A percentile compares a stretch with the other conserved stretches of the same genome.
phyloP scores from a whole-genome alignment of 2,797 vertebrate species.

The Lagorchestes hirsutus region DNA sequence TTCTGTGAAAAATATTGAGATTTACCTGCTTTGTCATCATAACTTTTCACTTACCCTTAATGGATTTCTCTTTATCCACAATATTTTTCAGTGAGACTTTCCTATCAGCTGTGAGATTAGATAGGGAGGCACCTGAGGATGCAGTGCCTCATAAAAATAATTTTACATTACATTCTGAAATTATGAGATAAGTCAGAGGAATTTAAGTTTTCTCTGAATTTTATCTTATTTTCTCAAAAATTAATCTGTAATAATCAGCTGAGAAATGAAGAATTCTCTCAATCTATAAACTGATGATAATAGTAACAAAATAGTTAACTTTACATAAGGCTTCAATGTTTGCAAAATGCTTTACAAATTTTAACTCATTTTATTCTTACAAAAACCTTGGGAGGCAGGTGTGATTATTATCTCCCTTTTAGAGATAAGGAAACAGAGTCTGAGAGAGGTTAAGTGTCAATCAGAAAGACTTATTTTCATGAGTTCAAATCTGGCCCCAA shows the following conservation, averaged over 20 bases:
- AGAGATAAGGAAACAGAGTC: background rate
- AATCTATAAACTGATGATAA: slow-evolving; percentile 7
- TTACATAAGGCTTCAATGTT: background rate
- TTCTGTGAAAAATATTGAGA: background rate
- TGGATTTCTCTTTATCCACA: slow-evolving; percentile 48
- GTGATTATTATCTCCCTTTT: background rate
- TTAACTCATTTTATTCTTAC: background rate
- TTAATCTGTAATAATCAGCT: slow-evolving; percentile 18
- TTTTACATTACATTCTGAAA: background rate
- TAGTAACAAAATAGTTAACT: background rate
- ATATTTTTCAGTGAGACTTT: background rate
- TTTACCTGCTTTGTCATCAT: background rate
- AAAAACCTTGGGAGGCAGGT: background rate
- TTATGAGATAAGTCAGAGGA: slow-evolving; percentile 34
- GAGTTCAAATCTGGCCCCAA: too few relatives aligned
- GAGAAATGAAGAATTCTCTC: background rate
- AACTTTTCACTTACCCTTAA: slow-evolving; percentile 56
- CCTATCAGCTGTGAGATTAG: slow-evolving; percentile 42
- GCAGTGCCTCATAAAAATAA: slow-evolving; percentile 3
- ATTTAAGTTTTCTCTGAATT: slow-evolving; percentile 31
- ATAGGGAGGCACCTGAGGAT: background rate
- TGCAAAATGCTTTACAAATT: background rate
- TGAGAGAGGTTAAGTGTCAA: background rate
- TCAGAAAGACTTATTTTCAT: background rate
- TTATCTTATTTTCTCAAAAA: slow-evolving; percentile 6